Base-by-base conservation (phyloP, 2,113 vertebrate species). In the Sterrhoptilus dennistouni region DNA sequence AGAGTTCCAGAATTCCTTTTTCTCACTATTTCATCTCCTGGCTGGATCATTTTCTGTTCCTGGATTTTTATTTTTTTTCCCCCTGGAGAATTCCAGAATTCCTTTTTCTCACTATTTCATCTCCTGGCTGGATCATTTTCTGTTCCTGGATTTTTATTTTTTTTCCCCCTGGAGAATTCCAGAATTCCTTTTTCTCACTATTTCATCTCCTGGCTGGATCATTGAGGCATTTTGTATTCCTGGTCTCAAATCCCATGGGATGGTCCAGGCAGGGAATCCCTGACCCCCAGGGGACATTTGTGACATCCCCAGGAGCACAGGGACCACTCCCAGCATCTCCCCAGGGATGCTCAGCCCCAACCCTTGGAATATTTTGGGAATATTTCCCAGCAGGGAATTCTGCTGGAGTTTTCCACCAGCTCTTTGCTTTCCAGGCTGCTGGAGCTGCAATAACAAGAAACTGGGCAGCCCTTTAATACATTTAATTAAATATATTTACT, bases 401-500 rank as follows among this genome's bases (percentile, higher is more conserved):
- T 57, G 19, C 4, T 0, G 1, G 57, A 93, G 53, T 54, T 89
- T 76, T 44, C 71, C 1, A 3, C 65, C 84, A 66, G 75, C 77
- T 83, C 69, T 52, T 72, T 1, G 20, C 56, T 83, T 83, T 92
- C 93, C 90, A 93, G 79, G 49, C 76, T 93, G 92, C 83, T 68
- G 19, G 75, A 90, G 82, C 85, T 83, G 85, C 25, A 88, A 38
- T 9, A 74, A 52, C 59, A 90, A 91, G 23, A 24, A 91, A 85
- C 74, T 57, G 31, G 27, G 52, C 71, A 91, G 88, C 75, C 75
- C 88, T 95, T 63, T 53, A 81, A 95, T 89, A 49, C 17, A 90
- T 92, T 70, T 31, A 9, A 77, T 68, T 68, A 14, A 14, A 44
- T 52, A 14, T 11, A 60, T 92, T 92, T 80, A 81, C 84, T 89